A percentile compares a stretch with the other conserved stretches of the same genome.
phyloP scores from a whole-genome alignment of 2,888 invertebrate species.

The Eupithecia exiguata region DNA sequence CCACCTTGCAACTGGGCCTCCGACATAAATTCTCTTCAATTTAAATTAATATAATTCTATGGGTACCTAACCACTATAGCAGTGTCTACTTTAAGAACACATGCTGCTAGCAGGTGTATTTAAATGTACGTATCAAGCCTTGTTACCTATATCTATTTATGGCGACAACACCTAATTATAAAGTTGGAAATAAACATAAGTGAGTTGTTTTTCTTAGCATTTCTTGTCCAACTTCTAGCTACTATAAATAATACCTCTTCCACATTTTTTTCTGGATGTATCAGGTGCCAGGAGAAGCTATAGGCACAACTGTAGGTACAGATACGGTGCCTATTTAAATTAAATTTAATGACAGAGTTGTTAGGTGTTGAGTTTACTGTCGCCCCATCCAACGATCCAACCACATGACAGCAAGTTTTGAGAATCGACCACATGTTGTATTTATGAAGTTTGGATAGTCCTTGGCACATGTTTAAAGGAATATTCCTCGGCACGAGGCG shows the following conservation, averaged over 20 bases:
- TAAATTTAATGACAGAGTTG: neutral
- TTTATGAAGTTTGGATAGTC: constrained; percentile 13
- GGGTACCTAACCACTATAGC: neutral
- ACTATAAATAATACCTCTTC: neutral
- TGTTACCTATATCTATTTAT: constrained; percentile 18
- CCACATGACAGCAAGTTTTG: constrained; percentile 23
- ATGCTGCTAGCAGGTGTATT: constrained; percentile 44
- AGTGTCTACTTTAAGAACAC: constrained; percentile 18
- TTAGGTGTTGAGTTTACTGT: neutral
- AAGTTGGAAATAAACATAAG: neutral
- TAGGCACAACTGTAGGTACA: neutral
- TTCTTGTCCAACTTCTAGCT: neutral
- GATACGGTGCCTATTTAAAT: neutral
- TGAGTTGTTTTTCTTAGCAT: neutral
- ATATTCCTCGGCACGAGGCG: constrained; percentile 54
- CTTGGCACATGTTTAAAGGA: constrained; percentile 43
- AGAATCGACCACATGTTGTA: constrained; percentile 21
- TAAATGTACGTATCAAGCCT: constrained; percentile 11
- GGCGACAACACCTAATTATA: constrained; percentile 11
- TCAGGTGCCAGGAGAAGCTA: neutral
- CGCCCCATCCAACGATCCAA: constrained; percentile 6
- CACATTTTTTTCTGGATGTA: neutral
- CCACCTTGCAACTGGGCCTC: too few species aligned
- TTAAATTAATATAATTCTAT: too few species aligned
- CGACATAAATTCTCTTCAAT: too few species aligned